A percentile compares a stretch with the other conserved stretches of the same genome.
Evolutionary conservation across 2,888 invertebrate genomes (phyloP).

Genomic region (Nemotelus nigrinus): DNA sequence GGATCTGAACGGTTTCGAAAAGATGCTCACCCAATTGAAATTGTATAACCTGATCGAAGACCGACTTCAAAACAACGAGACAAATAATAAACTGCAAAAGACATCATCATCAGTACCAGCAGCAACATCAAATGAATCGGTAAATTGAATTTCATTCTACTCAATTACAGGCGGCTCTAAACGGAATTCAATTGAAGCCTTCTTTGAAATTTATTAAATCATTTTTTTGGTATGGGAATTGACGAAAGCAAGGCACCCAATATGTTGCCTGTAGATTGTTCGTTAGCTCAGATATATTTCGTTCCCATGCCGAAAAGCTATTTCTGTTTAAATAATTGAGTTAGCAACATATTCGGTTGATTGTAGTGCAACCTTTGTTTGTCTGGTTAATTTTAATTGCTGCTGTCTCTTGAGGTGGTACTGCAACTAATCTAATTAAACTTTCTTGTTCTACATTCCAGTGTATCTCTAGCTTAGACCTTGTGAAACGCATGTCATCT

Average conservation of each 20-base stretch:
- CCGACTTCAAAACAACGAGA: constrained; percentile 42
- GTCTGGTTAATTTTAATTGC: too few relatives aligned
- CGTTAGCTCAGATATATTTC: too few relatives aligned
- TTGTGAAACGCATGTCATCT: constrained; percentile 55
- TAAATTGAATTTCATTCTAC: constrained; percentile 59
- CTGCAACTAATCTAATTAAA: background rate
- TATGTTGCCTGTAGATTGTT: too few relatives aligned
- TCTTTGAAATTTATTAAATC: constrained; percentile 36
- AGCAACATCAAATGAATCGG: constrained; percentile 63
- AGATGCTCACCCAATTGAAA: constrained; percentile 71
- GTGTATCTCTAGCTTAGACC: constrained; percentile 67
- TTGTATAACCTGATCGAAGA: constrained; percentile 65
- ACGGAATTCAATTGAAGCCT: constrained; percentile 28
- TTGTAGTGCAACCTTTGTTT: too few relatives aligned
- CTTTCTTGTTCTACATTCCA: constrained; percentile 57
- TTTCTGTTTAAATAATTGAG: too few relatives aligned
- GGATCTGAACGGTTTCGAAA: constrained; percentile 74
- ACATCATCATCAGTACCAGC: constrained; percentile 23
- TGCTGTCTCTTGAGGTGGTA: too few relatives aligned
- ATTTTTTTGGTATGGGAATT: constrained; percentile 24
- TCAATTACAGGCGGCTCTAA: constrained; percentile 26
- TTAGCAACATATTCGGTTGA: too few relatives aligned
- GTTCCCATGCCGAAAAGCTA: too few relatives aligned
- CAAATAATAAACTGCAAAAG: constrained; percentile 27
- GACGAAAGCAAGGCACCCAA: too few relatives aligned